Evolutionary conservation across 2,888 invertebrate genomes (phyloP), one percentile per base, ranked within the genome.

Genomic region (Pseudococcus jackbeardsleyi): DNA sequence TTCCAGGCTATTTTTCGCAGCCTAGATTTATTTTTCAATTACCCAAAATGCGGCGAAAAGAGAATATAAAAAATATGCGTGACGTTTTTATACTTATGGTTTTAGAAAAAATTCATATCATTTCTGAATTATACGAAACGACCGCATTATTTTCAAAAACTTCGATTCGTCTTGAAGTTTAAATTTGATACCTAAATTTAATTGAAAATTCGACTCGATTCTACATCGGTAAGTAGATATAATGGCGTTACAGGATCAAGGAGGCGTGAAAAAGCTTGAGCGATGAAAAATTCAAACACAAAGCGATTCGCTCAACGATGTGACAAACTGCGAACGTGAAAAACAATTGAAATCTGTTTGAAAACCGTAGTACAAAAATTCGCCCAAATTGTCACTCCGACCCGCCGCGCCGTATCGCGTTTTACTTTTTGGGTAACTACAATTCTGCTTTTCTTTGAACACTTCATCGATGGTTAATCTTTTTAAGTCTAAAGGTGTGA

Each of bases 271-370:
- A 64, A 72, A 72, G 72, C 33, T 72, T 15, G 42, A 33, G 9
- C 26, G 12, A 72, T 33, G 72, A 72, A 15, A 33, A 72, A 72
- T 72, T 72, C 72, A 72, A 72, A 72, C 72, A 72, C 72, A 72
- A 72, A 72, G 72, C 72, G 15, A 33, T 72, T 33, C 33, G 39
- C 17, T 72, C 72, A 39, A 72, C 72, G 72, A 72, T 72, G 72
- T 72, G 72, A 72, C 72, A 33, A 72, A 72, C 15, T 72, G 72
- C 33, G 72, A 72, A 72, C 72, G 72, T 33, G 33, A 72, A 72
- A 72, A 72, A 33, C 72, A 72, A 33, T 72, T 19, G 33, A 33
- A 72, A 72, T 72, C 17, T 33, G 72, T 72, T 39, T 39, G 72
- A 72, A 72, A 72, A 72, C 33, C 22, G 22, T 72, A 15, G 72